phyloP scores from a whole-genome alignment of 2,888 invertebrate genomes.

The Pterostichus niger region DNA sequence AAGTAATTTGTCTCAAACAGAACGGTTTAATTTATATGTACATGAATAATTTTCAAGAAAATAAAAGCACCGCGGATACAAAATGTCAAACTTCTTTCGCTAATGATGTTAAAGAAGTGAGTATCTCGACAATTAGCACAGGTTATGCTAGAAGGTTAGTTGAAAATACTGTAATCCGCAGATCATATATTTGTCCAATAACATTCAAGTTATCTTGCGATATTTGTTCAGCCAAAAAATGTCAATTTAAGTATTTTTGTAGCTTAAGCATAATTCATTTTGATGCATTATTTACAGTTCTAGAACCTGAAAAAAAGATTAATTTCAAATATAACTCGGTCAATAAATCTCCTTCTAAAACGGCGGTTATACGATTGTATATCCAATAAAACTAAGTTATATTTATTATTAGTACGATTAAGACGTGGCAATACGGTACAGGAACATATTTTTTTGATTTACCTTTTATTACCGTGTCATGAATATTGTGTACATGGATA shows the following conservation, averaged over 20 bases:
- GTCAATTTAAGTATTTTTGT: neutral
- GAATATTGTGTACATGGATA: constrained; percentile 7
- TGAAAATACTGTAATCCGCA: neutral
- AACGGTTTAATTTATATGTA: no score
- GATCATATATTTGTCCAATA: neutral
- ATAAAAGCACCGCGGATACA: neutral
- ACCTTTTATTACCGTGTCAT: neutral
- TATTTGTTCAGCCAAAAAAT: neutral
- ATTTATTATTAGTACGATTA: constrained; percentile 22
- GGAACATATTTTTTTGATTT: constrained; percentile 5
- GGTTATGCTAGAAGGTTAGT: neutral
- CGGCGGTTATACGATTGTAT: neutral
- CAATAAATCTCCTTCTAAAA: neutral
- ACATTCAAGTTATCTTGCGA: neutral
- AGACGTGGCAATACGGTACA: neutral
- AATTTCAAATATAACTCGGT: neutral
- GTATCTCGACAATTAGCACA: neutral
- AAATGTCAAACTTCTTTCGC: neutral
- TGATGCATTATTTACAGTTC: neutral
- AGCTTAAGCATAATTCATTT: neutral
- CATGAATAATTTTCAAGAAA: neutral
- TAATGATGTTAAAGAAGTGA: neutral
- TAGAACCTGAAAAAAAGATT: neutral
- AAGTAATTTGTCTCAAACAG: no score
- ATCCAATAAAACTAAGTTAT: neutral